Percentiles rank a stretch among this genome's conserved stretches.
Conservation (phyloP, 2,113 vertebrate species). For the Bucco capensis region DNA sequence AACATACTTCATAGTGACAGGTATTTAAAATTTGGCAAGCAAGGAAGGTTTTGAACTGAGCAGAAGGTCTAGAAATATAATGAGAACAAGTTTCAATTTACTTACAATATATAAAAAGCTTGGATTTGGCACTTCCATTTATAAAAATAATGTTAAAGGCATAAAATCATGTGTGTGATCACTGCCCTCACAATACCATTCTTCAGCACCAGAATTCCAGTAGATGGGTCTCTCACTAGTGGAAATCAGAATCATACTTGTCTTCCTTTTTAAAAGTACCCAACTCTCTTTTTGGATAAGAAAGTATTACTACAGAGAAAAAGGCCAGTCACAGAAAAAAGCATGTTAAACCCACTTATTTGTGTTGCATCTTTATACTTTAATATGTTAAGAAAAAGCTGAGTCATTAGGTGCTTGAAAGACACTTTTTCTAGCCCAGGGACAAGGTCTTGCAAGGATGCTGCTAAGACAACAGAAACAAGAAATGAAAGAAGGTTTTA, state of each 20-base stretch:
- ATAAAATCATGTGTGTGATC: not conserved
- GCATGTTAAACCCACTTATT: rapidly evolving
- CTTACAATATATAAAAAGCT: not conserved
- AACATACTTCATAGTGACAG: conserved; percentile 16
- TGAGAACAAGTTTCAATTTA: not conserved
- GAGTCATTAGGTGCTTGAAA: not conserved
- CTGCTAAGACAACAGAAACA: not conserved
- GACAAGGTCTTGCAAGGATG: not conserved
- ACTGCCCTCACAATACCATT: not conserved
- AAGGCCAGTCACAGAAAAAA: not conserved
- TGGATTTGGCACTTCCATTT: not conserved
- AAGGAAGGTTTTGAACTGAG: not conserved
- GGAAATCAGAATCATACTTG: not conserved
- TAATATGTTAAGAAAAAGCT: not conserved
- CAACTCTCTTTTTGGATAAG: not conserved
- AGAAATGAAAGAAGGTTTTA: not conserved
- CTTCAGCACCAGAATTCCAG: not conserved
- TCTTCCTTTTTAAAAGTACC: not conserved
- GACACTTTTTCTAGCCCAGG: not conserved
- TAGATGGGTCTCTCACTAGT: not conserved
- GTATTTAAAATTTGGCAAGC: conserved; percentile 43
- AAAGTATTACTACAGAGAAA: not conserved
- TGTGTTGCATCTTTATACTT: not conserved
- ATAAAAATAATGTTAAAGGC: not conserved
- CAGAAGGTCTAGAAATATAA: not conserved